phyloP scores from a whole-genome alignment of 2,113 vertebrate genomes.

The Triplophysa siluroides region DNA sequence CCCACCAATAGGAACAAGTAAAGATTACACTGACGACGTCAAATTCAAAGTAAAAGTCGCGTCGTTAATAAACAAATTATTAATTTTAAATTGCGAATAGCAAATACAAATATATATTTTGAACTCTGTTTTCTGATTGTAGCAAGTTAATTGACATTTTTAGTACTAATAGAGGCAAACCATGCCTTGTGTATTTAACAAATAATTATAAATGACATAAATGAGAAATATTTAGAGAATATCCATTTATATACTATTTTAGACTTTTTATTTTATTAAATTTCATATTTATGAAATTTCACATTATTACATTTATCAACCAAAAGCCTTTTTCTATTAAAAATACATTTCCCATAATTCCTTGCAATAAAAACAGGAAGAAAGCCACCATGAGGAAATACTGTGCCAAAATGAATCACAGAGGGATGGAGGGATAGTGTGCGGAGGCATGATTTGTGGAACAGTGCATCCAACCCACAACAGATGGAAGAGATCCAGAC shows the following conservation, averaged over 20 bases:
- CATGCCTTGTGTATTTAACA: too few relatives aligned
- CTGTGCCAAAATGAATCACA: conserved; percentile 45
- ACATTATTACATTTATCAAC: background rate
- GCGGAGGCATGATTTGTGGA: background rate
- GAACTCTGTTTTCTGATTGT: too few relatives aligned
- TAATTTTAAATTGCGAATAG: too few relatives aligned
- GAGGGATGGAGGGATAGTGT: background rate
- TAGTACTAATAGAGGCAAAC: too few relatives aligned
- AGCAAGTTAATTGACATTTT: too few relatives aligned
- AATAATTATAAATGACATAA: too few relatives aligned
- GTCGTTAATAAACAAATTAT: too few relatives aligned
- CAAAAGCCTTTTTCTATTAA: background rate
- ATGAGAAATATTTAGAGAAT: too few relatives aligned
- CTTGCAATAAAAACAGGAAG: conserved; percentile 73
- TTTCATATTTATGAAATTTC: too few relatives aligned
- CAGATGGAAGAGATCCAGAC: conserved; percentile 59
- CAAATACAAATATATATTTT: too few relatives aligned
- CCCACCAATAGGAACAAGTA: conserved; percentile 9
- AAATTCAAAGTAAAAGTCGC: background rate
- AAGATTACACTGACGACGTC: background rate
- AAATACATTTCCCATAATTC: conserved; percentile 73
- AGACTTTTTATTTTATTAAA: too few relatives aligned
- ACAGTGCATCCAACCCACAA: background rate
- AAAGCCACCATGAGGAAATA: conserved; percentile 42
- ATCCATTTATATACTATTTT: too few relatives aligned